Percentiles rank a stretch among this genome's conserved stretches.
Conservation (phyloP, 2,888 invertebrate species). For the Hirtodrosophila histrioides region DNA sequence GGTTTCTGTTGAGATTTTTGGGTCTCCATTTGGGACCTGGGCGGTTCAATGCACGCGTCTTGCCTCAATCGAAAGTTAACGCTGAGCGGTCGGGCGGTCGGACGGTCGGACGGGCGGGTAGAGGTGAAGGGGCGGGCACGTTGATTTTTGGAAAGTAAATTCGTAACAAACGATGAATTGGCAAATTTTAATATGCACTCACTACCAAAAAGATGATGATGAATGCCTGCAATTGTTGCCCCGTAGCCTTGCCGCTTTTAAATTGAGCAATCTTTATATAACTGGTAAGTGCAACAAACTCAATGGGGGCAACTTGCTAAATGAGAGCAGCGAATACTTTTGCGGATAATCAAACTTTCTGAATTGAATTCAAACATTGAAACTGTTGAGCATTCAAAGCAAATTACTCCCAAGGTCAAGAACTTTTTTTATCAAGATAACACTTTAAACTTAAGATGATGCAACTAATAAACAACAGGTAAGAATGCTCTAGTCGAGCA, state of each 20-base stretch:
- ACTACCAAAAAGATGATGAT: constrained; percentile 48
- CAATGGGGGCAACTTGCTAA: too few relatives aligned
- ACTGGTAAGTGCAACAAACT: constrained; percentile 3
- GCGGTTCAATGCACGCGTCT: constrained; percentile 63
- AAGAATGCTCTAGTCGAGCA: too few relatives aligned
- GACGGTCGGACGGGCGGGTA: too few relatives aligned
- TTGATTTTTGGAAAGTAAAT: constrained; percentile 59
- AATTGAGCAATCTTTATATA: neutral
- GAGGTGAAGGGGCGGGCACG: neutral
- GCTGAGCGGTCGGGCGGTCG: too few relatives aligned
- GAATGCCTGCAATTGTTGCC: constrained; percentile 32
- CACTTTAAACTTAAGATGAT: too few relatives aligned
- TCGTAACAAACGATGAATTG: constrained; percentile 55
- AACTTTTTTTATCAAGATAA: too few relatives aligned
- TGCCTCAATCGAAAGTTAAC: constrained; percentile 46
- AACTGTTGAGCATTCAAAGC: too few relatives aligned
- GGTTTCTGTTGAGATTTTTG: constrained; percentile 15
- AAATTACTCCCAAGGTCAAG: too few relatives aligned
- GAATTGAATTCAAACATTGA: too few relatives aligned
- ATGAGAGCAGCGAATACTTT: too few relatives aligned
- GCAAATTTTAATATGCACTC: constrained; percentile 43
- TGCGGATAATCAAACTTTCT: too few relatives aligned
- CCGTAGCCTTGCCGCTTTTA: neutral
- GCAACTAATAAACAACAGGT: too few relatives aligned
- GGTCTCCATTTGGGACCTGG: constrained; percentile 28